These are phyloP conservation scores for Punctoribates punctum DNA, from an alignment of 2,888 invertebrate species.

Conservation along the genomic window DNA sequence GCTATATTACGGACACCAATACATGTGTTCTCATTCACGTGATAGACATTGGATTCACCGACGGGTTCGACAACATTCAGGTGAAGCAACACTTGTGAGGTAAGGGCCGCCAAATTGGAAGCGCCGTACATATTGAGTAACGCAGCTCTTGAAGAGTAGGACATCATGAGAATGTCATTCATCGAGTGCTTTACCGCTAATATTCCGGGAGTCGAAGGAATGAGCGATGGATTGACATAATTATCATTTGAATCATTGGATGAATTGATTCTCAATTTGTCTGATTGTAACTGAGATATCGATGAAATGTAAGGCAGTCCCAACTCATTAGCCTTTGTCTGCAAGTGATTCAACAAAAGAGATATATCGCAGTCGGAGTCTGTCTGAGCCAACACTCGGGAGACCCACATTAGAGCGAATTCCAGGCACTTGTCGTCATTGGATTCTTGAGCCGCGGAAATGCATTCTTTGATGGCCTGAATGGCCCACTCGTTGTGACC, in stretches of 20 bases:
- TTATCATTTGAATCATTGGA: background rate
- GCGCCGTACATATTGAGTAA: conserved; percentile 41
- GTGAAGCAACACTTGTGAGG: conserved; percentile 42
- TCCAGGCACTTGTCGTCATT: conserved; percentile 44
- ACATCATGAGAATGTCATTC: conserved; percentile 41
- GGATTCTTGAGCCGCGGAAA: conserved; percentile 42
- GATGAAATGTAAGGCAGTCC: conserved; percentile 39
- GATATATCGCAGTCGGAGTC: conserved; percentile 39
- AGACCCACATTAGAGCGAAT: conserved; percentile 43
- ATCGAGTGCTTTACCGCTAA: conserved; percentile 42
- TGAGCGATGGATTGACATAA: background rate
- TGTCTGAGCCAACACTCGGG: conserved; percentile 38
- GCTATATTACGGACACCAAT: conserved; percentile 44
- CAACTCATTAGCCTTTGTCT: conserved; percentile 36
- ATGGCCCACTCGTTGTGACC: conserved; percentile 40
- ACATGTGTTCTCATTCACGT: conserved; percentile 43
- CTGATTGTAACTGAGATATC: conserved; percentile 35
- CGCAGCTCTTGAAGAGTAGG: conserved; percentile 37
- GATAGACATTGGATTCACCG: conserved; percentile 40
- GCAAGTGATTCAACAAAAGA: conserved; percentile 25
- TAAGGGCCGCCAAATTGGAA: conserved; percentile 36
- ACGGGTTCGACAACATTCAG: conserved; percentile 43
- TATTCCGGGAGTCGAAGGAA: conserved; percentile 32
- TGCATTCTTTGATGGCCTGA: conserved; percentile 43
- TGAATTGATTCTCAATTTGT: conserved; percentile 8